Evolutionary conservation across 1,140 invertebrate species (phyloP), one percentile per base, ranked within the genome.

Genomic region (Aricia agestis): DNA sequence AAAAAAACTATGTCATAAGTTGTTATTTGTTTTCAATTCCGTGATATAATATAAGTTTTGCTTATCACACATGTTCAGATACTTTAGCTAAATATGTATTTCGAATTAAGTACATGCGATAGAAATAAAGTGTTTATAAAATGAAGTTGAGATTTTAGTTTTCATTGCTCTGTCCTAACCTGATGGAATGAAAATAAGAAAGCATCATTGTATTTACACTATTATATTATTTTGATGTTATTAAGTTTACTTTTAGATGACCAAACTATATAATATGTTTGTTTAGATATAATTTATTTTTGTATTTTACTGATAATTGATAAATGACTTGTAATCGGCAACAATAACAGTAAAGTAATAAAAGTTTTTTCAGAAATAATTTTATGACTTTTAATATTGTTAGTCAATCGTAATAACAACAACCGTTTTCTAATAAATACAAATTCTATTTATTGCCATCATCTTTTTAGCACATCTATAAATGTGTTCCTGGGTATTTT

Each of bases 401-500:
- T 1, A 4, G 10, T 52, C 45, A 1, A 52, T 10, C 10, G 13
- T 4, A 52, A 52, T 13, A 52, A 52, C 3, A 13, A 52, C 13
- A 11, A 11, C 5, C 1, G 11, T 15, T 52, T 52, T 52, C 45
- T 52, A 52, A 15, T 52, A 52, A 32, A 57, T 73, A 61, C 13
- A 65, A 68, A 41, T 67, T 59, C 19, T 9, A 19, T 19, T 41
- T 25, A 45, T 9, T 42, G 32, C 32, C n/a, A 65, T 69, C 59
- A 97, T 93, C 93, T 94, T 87, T 97, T 98, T 5, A 99, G 88
- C 72, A 99, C 94, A 92, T 98, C 95, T 76, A 99, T 97, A 91
- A 99, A 99, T 11, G 97, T 98, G 83, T 99, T 96, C 90, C 97
- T 94, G 7, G 98, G 97, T 74, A 99, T 92, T 81, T 95, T 94